These are phyloP conservation scores for Koerneria pararmatus DNA, from an alignment of 2,888 invertebrate species.

Conservation along the genomic window DNA sequence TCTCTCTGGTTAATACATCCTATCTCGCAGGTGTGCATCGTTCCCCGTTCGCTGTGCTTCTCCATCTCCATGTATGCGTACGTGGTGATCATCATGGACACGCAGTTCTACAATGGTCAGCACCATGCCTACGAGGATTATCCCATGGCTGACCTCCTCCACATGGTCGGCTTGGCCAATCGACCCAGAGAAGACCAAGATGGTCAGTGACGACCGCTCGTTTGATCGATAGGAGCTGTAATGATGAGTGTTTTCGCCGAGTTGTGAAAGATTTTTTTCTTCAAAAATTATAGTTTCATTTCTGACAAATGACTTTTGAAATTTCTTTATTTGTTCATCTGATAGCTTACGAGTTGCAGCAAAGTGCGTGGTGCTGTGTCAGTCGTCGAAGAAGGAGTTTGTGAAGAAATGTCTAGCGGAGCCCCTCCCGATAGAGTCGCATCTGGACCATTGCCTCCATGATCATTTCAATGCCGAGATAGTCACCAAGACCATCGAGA, in stretches of 20 bases:
- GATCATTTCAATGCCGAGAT: slow-evolving; percentile 99
- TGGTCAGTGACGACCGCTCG: slow-evolving; percentile 68
- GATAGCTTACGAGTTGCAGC: slow-evolving; percentile 48
- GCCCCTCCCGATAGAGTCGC: slow-evolving; percentile 92
- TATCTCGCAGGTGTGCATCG: slow-evolving; percentile 76
- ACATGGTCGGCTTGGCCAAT: slow-evolving; percentile 95
- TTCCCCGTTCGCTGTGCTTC: slow-evolving; percentile 87
- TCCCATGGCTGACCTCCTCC: slow-evolving; percentile 89
- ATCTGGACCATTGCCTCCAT: slow-evolving; percentile 92
- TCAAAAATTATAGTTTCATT: no score
- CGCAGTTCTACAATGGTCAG: slow-evolving; percentile 68
- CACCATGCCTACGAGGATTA: slow-evolving; percentile 84
- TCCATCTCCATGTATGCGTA: slow-evolving; percentile 81
- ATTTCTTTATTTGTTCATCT: slow-evolving; percentile 5
- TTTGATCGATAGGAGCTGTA: no score
- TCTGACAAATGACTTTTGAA: slow-evolving; percentile 2
- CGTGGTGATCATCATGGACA: slow-evolving; percentile 93
- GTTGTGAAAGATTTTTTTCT: no score
- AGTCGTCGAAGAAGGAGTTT: slow-evolving; percentile 93
- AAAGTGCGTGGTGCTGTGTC: slow-evolving; percentile 90
- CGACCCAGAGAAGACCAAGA: slow-evolving; percentile 85
- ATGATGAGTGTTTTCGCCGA: no score
- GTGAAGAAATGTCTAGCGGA: slow-evolving; percentile 96
- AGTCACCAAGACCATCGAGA: slow-evolving; percentile 97
- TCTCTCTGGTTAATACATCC: not conserved